Evolutionary conservation across 2,113 vertebrate species (phyloP).

Genomic region (Xiphophorus hellerii): DNA sequence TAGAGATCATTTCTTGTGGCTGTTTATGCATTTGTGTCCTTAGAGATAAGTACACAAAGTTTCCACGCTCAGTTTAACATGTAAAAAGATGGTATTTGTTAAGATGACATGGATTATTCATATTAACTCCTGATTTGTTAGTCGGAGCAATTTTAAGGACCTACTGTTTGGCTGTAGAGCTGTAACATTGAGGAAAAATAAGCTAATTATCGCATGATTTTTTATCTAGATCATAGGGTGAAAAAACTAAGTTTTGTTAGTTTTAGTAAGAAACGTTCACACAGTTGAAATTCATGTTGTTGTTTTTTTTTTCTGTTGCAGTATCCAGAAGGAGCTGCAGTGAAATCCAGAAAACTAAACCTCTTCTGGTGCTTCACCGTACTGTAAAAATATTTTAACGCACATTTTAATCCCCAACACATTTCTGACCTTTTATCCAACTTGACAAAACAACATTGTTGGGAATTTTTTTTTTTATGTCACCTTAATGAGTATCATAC

Average conservation of each 20-base stretch:
- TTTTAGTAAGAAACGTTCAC: background rate
- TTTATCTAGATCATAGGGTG: too few species aligned
- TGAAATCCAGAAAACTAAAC: conserved; percentile 33
- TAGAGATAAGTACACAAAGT: background rate
- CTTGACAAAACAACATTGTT: conserved; percentile 7
- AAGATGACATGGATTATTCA: background rate
- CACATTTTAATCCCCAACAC: conserved; percentile 21
- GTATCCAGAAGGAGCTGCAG: conserved; percentile 74
- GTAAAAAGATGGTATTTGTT: background rate
- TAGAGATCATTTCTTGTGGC: background rate
- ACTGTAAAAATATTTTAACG: conserved; percentile 37
- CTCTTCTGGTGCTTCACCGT: conserved; percentile 25
- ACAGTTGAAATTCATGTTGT: background rate
- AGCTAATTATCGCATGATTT: background rate
- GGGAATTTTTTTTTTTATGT: conserved; percentile 9
- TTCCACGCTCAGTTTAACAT: background rate
- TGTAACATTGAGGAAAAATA: background rate
- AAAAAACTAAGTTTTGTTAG: background rate
- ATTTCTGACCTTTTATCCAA: background rate
- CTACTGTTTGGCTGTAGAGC: background rate
- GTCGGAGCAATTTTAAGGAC: too few species aligned
- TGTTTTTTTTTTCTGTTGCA: conserved; percentile 42
- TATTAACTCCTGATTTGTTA: background rate
- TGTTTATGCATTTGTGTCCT: background rate
- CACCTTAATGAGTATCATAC: conserved; percentile 22